phyloP scores from a whole-genome alignment of 2,888 invertebrate species.

The Zootermopsis nevadensis region DNA sequence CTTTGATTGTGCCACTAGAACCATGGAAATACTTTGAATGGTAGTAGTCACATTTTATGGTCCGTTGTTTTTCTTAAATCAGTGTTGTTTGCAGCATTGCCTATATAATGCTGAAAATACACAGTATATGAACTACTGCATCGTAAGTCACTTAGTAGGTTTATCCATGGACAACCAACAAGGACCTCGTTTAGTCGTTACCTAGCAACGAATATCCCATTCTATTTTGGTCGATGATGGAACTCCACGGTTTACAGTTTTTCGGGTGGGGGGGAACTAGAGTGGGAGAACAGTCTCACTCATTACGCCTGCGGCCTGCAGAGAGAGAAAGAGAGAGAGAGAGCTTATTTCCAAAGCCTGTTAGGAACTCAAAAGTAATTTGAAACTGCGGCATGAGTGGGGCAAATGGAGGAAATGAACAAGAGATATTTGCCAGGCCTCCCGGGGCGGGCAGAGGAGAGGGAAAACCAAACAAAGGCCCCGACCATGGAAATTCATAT shows the following conservation, averaged over 20 bases:
- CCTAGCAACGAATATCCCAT: conserved; percentile 49
- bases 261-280: background rate
- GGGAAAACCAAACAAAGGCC: conserved; percentile 23
- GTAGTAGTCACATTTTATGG: background rate
- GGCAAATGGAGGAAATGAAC: background rate
- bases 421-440: conserved; percentile 11
- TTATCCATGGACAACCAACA: conserved; percentile 31
- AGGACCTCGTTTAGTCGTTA: conserved; percentile 44
- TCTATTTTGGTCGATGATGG: conserved; percentile 41
- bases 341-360: conserved; percentile 21
- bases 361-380: conserved; percentile 40
- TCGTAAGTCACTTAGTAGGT: conserved; percentile 32
- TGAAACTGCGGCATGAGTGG: background rate
- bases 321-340: background rate
- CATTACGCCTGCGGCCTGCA: conserved; percentile 36
- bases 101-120: background rate
- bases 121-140: background rate
- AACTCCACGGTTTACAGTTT: conserved; percentile 29
- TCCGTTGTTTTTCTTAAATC: conserved; percentile 1
- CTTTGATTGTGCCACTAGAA: background rate
- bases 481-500: conserved; percentile 36
- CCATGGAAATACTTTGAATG: background rate
- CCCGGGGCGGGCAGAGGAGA: background rate
- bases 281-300: conserved; percentile 12
- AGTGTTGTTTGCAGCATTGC: background rate